Evolutionary conservation across 2,113 vertebrate genomes (phyloP).

Genomic region (Siniperca chuatsi): DNA sequence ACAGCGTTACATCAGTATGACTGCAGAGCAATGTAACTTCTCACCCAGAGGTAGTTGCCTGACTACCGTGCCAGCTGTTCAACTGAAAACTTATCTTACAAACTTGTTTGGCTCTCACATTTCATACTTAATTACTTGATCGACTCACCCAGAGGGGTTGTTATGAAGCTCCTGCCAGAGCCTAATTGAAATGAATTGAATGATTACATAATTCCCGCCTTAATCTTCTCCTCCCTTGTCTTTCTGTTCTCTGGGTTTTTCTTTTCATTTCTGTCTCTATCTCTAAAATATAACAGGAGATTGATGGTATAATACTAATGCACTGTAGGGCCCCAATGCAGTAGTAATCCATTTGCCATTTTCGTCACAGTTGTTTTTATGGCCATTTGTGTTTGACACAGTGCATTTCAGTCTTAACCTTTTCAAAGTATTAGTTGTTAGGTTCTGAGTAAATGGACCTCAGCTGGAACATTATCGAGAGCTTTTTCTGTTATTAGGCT

Average conservation of each 20-base stretch:
- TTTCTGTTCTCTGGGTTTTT: constrained; percentile 9
- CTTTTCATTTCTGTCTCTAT: constrained; percentile 23
- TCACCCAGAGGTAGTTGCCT: constrained; percentile 30
- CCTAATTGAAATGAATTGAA: constrained; percentile 47
- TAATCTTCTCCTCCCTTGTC: constrained; percentile 20
- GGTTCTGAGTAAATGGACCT: constrained; percentile 26
- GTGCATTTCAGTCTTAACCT: constrained; percentile 26
- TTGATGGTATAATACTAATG: constrained; percentile 52
- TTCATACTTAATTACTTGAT: constrained; percentile 34
- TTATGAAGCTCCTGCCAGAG: constrained; percentile 21
- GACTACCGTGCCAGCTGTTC: constrained; percentile 43
- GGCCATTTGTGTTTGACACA: constrained; percentile 34
- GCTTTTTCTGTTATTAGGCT: background rate
- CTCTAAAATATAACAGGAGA: constrained; percentile 27
- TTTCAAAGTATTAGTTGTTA: constrained; percentile 15
- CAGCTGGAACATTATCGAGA: constrained; percentile 23
- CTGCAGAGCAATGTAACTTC: background rate
- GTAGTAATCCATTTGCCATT: constrained; percentile 50
- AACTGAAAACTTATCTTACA: constrained; percentile 24
- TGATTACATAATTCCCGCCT: constrained; percentile 26
- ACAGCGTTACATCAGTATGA: background rate
- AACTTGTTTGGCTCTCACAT: constrained; percentile 57
- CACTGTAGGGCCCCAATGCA: background rate
- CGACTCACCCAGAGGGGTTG: constrained; percentile 33
- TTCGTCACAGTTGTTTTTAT: constrained; percentile 24